phyloP scores from a whole-genome alignment of 92 coral and sea anemone genomes.

The Parazoanthus darwini region DNA sequence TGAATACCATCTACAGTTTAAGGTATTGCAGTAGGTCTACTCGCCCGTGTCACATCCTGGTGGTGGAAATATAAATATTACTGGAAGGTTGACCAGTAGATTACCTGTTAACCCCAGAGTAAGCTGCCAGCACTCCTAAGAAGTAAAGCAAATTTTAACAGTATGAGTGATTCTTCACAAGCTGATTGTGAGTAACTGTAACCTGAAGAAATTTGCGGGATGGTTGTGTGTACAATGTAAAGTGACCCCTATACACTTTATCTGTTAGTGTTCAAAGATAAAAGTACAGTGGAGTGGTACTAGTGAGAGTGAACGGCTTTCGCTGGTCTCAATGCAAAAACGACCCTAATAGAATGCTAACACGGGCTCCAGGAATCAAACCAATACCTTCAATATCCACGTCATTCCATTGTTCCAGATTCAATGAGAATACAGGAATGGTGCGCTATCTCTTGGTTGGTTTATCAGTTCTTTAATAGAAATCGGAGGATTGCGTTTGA shows the following conservation, averaged over 20 bases:
- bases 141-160: not conserved
- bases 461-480: too few relatives aligned
- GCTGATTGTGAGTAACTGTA: not conserved
- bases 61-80: too few relatives aligned
- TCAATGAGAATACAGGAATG: too few relatives aligned
- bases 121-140: conserved; percentile 80
- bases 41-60: not conserved
- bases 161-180: not conserved
- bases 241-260: not conserved
- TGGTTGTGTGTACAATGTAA: not conserved
- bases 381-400: too few relatives aligned
- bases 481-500: too few relatives aligned
- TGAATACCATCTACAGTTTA: too few relatives aligned
- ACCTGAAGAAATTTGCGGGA: not conserved
- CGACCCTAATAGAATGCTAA: too few relatives aligned
- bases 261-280: not conserved
- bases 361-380: too few relatives aligned
- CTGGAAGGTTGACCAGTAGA: not conserved
- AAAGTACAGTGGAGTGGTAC: not conserved
- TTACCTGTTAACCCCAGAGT: conserved; percentile 83
- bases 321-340: too few relatives aligned
- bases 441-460: too few relatives aligned
- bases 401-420: too few relatives aligned
- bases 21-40: too few relatives aligned
- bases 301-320: not conserved